These are phyloP conservation scores for Lycopodina hypogea DNA, from an alignment of 37 sponge, comb jelly and placozoan species.

Conservation along the genomic window DNA sequence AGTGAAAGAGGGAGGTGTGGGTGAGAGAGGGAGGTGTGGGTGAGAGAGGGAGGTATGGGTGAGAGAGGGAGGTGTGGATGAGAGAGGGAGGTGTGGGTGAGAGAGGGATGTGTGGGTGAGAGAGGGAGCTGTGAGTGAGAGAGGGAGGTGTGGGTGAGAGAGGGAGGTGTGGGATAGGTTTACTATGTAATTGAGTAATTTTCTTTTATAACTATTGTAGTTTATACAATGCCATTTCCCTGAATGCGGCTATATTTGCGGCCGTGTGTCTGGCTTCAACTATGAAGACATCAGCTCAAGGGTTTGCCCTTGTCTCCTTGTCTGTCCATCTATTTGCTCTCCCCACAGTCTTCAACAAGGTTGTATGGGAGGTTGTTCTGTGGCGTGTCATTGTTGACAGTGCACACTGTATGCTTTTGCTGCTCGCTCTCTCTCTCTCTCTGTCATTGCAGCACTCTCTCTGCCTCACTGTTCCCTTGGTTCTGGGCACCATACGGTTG, in stretches of 20 bases:
- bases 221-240: slow-evolving; percentile 65
- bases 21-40: too few species aligned
- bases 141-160: too few species aligned
- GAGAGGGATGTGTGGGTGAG: too few species aligned
- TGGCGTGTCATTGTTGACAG: neutral
- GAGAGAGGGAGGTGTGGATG: too few species aligned
- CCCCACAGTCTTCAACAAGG: neutral
- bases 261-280: slow-evolving; percentile 88
- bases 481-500: neutral
- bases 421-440: neutral
- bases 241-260: slow-evolving; percentile 87
- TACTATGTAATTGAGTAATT: neutral
- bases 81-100: too few species aligned
- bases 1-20: too few species aligned
- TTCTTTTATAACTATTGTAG: slow-evolving; percentile 20
- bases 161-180: too few species aligned
- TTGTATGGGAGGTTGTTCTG: neutral
- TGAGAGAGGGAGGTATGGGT: too few species aligned
- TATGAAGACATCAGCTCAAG: neutral
- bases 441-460: neutral
- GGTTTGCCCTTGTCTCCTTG: neutral
- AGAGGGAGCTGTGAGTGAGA: too few species aligned
- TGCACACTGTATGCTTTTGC: neutral
- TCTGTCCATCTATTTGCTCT: neutral
- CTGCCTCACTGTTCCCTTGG: neutral